A percentile compares a stretch with the other conserved stretches of the same genome.
Evolutionary conservation across 2,113 vertebrate genomes (phyloP).

Genomic region (Gobio gobio): DNA sequence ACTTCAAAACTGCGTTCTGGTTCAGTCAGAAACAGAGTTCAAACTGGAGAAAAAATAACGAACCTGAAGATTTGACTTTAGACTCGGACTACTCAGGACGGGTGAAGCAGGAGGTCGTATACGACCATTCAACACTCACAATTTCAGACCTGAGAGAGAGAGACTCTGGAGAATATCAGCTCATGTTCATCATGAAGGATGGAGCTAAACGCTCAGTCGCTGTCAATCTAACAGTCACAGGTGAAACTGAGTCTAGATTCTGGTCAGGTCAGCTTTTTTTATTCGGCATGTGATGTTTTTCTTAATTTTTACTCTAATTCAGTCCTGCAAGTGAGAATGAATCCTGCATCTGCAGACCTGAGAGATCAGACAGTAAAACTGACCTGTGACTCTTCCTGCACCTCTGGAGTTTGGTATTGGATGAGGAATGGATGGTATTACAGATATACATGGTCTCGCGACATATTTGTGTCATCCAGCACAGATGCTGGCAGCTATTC

Average conservation of each 20-base stretch:
- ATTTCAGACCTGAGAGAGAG: constrained; percentile 43
- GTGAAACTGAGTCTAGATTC: neutral
- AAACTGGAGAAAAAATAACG: constrained; percentile 38
- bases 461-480: neutral
- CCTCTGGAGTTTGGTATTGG: neutral
- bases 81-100: constrained; percentile 52
- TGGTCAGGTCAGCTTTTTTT: neutral
- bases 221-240: constrained; percentile 43
- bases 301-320: neutral
- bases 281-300: neutral
- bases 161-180: constrained; percentile 52
- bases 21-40: constrained; percentile 40
- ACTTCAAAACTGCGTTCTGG: constrained; percentile 36
- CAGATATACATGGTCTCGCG: rapidly evolving
- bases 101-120: neutral
- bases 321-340: constrained; percentile 25
- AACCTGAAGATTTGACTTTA: constrained; percentile 51
- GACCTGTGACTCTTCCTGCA: constrained; percentile 24
- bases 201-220: constrained; percentile 15
- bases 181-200: constrained; percentile 41
- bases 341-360: neutral
- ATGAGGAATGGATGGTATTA: neutral
- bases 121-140: neutral
- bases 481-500: neutral
- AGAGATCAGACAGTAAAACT: neutral